Percentiles rank a stretch among this genome's conserved stretches.
These are phyloP conservation scores for Lacerta agilis DNA, from an alignment of 2,797 vertebrate species.

Conservation along the genomic window DNA sequence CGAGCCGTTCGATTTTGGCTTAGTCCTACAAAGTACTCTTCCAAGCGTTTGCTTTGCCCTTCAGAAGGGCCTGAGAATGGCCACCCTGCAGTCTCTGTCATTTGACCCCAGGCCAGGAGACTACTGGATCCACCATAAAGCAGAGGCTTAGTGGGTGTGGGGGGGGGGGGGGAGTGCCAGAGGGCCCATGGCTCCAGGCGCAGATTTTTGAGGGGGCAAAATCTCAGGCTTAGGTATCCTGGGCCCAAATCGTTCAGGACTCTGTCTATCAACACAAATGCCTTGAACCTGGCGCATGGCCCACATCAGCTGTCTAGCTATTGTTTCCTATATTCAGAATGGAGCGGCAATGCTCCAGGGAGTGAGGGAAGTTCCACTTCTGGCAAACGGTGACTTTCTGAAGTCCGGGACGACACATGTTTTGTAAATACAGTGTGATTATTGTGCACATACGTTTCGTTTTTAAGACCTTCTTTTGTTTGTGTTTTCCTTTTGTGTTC, in stretches of 20 bases:
- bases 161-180: too few relatives aligned
- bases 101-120: neutral
- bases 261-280: too few relatives aligned
- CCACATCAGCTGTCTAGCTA: too few relatives aligned
- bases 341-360: neutral
- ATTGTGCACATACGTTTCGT: neutral
- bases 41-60: neutral
- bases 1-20: neutral
- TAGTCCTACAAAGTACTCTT: neutral
- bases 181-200: too few relatives aligned
- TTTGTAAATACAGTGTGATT: neutral
- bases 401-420: neutral
- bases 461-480: neutral
- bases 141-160: too few relatives aligned
- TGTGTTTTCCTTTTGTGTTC: conserved; percentile 14
- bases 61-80: neutral
- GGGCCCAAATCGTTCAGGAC: too few relatives aligned
- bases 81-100: neutral
- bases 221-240: too few relatives aligned
- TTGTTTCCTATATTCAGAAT: neutral
- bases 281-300: too few relatives aligned
- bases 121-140: neutral
- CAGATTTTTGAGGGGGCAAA: too few relatives aligned
- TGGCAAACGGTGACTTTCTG: neutral
- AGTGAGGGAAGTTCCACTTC: neutral